phyloP scores from a whole-genome alignment of 2,113 vertebrate genomes.

The Salvelinus fontinalis region DNA sequence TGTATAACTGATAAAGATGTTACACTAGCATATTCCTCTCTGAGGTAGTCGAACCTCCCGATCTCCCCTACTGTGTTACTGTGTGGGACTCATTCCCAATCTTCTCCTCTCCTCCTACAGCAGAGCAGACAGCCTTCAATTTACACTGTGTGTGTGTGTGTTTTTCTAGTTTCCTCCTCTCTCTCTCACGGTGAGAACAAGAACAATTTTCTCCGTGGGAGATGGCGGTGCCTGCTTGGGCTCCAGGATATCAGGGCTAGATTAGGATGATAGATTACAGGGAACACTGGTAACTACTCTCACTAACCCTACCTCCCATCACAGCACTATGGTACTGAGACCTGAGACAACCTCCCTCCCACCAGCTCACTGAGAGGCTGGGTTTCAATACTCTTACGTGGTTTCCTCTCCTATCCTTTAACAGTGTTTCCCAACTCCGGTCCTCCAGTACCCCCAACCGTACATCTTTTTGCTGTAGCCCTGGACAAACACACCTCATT shows the following conservation, averaged over 20 bases:
- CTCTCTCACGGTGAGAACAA: constrained; percentile 20
- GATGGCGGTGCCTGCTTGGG: constrained; percentile 29
- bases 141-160: background rate
- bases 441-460: no score
- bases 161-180: no score
- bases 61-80: background rate
- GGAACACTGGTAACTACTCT: constrained; percentile 4
- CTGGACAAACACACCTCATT: no score
- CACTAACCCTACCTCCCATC: background rate
- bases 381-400: no score
- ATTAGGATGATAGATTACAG: constrained; percentile 54
- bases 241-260: constrained; percentile 37
- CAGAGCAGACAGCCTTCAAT: constrained; percentile 12
- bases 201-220: constrained; percentile 48
- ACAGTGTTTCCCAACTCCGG: no score
- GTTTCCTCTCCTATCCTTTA: no score
- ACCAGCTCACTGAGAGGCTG: no score
- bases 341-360: no score
- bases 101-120: no score
- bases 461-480: no score
- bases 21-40: no score
- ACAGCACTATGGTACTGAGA: background rate
- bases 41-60: background rate
- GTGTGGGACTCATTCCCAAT: constrained; percentile 4
- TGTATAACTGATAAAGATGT: no score